phyloP scores from a whole-genome alignment of 2,888 invertebrate genomes.

The Leptinotarsa rubiginosa region DNA sequence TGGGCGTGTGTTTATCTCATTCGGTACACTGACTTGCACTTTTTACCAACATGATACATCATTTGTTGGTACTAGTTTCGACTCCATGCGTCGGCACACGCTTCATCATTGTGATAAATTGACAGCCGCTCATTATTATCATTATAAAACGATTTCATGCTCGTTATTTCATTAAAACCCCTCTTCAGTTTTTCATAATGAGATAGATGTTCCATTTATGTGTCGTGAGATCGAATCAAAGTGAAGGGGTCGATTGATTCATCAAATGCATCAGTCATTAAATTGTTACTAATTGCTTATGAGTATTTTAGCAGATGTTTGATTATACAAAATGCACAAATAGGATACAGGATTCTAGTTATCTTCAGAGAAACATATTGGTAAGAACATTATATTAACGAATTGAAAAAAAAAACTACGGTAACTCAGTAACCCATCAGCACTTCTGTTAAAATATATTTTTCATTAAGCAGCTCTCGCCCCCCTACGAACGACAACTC shows the following conservation, averaged over 20 bases:
- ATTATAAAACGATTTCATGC: slow-evolving; percentile 54
- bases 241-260: neutral
- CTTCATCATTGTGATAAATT: slow-evolving; percentile 57
- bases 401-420: no score
- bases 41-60: slow-evolving; percentile 54
- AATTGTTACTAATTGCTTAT: neutral
- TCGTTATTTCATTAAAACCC: slow-evolving; percentile 47
- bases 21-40: slow-evolving; percentile 59
- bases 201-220: slow-evolving; percentile 26
- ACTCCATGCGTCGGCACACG: slow-evolving; percentile 51
- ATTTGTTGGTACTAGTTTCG: slow-evolving; percentile 53
- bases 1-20: slow-evolving; percentile 51
- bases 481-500: no score
- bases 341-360: no score
- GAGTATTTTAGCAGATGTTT: no score
- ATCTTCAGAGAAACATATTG: no score
- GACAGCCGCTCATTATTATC: slow-evolving; percentile 52
- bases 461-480: no score
- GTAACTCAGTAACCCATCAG: no score
- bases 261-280: neutral
- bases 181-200: slow-evolving; percentile 37
- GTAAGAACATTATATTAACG: no score
- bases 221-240: neutral
- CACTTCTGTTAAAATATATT: no score
- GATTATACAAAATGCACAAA: no score